Percentiles rank a stretch among this genome's conserved stretches.
Evolutionary conservation across 2,888 invertebrate species (phyloP).

Genomic region (Eupeodes luniger): DNA sequence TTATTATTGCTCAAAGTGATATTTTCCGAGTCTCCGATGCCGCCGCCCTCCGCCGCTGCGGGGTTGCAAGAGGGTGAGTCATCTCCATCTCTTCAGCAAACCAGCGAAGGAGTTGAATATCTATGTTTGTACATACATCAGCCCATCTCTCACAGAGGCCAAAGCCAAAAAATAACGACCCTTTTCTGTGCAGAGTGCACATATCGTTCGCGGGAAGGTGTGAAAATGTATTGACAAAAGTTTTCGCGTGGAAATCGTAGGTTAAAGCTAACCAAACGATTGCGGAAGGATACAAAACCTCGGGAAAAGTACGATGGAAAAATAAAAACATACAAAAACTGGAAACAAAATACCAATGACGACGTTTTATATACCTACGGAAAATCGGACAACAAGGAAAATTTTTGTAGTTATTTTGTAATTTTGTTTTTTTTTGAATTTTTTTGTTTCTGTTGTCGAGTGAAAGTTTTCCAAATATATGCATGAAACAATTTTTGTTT

Average conservation of each 20-base stretch:
- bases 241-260: conserved; percentile 72
- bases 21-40: conserved; percentile 24
- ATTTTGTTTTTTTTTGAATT: conserved; percentile 19
- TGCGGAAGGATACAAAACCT: conserved; percentile 75
- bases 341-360: conserved; percentile 49
- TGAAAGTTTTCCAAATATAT: conserved; percentile 67
- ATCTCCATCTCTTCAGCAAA: neutral
- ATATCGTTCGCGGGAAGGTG: conserved; percentile 59
- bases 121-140: neutral
- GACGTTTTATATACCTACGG: neutral
- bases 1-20: conserved; percentile 61
- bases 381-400: conserved; percentile 57
- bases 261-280: conserved; percentile 74
- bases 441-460: conserved; percentile 38
- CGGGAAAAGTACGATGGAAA: conserved; percentile 40
- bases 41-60: neutral
- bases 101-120: conserved; percentile 29
- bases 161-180: neutral
- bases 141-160: conserved; percentile 17
- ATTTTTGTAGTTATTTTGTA: conserved; percentile 33
- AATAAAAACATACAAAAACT: conserved; percentile 30
- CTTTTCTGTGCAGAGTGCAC: neutral
- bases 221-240: conserved; percentile 74
- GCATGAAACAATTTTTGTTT: conserved; percentile 33
- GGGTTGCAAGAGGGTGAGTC: neutral